Conservation (phyloP, 2,113 vertebrate species). For the Lagopus muta region DNA sequence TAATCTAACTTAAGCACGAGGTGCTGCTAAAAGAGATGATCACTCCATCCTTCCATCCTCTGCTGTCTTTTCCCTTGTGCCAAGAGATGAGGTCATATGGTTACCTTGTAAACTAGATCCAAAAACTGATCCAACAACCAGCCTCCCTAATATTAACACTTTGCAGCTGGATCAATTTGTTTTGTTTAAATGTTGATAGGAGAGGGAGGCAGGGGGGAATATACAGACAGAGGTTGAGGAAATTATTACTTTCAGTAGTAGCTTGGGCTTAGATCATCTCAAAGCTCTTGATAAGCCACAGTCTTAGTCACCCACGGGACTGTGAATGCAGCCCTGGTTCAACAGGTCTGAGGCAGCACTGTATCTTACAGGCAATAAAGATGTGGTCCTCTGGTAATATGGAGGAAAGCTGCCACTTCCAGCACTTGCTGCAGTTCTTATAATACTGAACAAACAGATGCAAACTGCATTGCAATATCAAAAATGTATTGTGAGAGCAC, state of each 20-base stretch:
- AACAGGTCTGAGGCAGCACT: background rate
- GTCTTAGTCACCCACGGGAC: background rate
- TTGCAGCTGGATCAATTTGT: background rate
- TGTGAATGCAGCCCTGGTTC: background rate
- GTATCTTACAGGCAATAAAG: background rate
- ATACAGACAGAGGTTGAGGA: background rate
- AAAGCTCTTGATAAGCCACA: background rate
- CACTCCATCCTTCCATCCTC: background rate
- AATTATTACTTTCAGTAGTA: background rate
- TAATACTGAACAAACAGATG: background rate
- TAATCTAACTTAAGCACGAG: slow-evolving; percentile 4
- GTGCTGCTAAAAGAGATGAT: background rate
- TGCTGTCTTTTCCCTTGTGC: background rate
- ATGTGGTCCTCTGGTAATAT: background rate
- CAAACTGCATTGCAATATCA: background rate
- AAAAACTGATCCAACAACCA: background rate
- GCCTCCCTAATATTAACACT: background rate
- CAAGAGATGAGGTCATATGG: background rate
- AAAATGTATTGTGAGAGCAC: background rate
- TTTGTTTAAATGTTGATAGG: background rate
- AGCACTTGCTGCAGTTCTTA: background rate
- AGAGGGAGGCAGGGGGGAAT: background rate
- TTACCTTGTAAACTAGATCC: background rate
- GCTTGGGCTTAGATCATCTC: background rate
- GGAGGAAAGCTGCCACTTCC: background rate